Evolutionary conservation across 2,113 vertebrate species (phyloP), one percentile per base, ranked within the genome.

Genomic region (Python bivittatus): DNA sequence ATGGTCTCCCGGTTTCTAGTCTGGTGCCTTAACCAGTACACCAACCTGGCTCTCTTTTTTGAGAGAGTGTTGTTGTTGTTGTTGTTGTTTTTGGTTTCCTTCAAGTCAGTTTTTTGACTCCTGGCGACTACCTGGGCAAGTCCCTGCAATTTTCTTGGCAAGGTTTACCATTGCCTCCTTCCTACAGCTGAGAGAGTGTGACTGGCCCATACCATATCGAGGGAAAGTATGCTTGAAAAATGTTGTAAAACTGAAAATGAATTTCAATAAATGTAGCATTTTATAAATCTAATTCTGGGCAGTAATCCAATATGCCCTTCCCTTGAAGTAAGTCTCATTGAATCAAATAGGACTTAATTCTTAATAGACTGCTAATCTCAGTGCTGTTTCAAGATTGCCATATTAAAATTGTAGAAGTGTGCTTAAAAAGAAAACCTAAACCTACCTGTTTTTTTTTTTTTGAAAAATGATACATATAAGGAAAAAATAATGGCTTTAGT

Each of bases 171-270:
- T 79, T 79, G 38, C 38, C 38, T 42, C 72, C 72, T 79, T 38
- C 7, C 72, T 20, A 42, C 33, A 17, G 72, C 72, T 79, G 72
- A 10, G 72, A 79, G 72, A 79, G 33, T 42, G 42, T 42, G 33
- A 42, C 72, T 7, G 22, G 33, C 1, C 72, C 33, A 15, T 42
- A 79, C 7, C 72, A 79, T 79, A 79, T 33, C 27, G 54, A 91
- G 33, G n/a, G 27, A 91, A 22, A 54, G 33, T 88, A 48, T 57
- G 25, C 64, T 88, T 88, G 27, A 58, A 79, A 87, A 92, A 91
- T 88, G 13, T 23, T 92, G 13, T 27, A 54, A n/a, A n/a, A 79
- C 27, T 79, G 13, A 88, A 84, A 86, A 84, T 53, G 79, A 83
- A 83, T 48, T 56, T 54, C 53, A 60, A n/a, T n/a, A 42, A 64